Evolutionary conservation across 1,140 invertebrate species (phyloP).

Genomic region (Drosophila nasuta): DNA sequence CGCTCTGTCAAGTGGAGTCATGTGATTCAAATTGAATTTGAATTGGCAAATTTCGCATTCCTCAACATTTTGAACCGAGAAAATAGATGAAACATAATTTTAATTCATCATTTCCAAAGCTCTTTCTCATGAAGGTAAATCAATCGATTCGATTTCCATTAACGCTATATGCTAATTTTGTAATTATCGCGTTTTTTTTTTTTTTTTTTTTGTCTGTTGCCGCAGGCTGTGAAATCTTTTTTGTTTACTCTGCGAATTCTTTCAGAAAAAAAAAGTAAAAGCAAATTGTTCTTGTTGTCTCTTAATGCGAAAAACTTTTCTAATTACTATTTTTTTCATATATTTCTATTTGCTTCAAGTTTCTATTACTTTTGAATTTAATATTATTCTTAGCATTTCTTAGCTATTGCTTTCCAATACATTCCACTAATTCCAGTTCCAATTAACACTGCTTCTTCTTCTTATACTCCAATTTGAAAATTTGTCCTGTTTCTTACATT

Average conservation of each 20-base stretch:
- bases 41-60: not conserved
- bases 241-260: constrained; percentile 1
- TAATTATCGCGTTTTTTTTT: constrained; percentile 17
- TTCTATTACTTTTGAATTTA: too few relatives aligned
- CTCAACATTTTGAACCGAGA: constrained; percentile 2
- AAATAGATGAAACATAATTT: constrained; percentile 4
- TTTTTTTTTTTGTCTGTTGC: not conserved
- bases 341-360: too few relatives aligned
- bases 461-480: constrained; percentile 5
- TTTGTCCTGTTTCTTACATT: not conserved
- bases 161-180: constrained; percentile 36
- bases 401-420: too few relatives aligned
- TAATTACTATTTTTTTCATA: too few relatives aligned
- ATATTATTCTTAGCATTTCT: too few relatives aligned
- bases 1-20: constrained; percentile 8
- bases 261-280: too few relatives aligned
- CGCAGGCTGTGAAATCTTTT: not conserved
- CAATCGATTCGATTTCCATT: constrained; percentile 40
- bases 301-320: too few relatives aligned
- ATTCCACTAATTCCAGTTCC: not conserved
- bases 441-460: not conserved
- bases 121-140: not conserved
- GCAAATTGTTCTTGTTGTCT: too few relatives aligned
- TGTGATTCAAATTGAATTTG: not conserved
- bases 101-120: not conserved